Evolutionary conservation across 1,140 invertebrate species (phyloP), one percentile per base, ranked within the genome.

Genomic region (Eumaeus atala): DNA sequence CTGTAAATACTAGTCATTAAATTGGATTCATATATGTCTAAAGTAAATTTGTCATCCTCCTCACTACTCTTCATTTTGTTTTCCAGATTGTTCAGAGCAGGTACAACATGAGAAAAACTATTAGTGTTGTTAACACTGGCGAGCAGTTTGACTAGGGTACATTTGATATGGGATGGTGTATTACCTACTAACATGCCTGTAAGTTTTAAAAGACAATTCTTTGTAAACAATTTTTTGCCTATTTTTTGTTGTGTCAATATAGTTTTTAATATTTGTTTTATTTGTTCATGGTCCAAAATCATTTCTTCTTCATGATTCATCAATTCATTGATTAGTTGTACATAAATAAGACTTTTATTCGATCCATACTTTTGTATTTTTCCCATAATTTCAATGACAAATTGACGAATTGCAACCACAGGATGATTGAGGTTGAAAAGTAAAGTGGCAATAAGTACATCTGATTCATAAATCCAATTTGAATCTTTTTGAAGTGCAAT

Each of bases 201-300:
- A 4, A 87, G 59, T 67, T 70, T 73, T 14, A 70, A 51, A 4
- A 83, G 51, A 28, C 78, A 84, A 50, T 84, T 84, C 50, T 77
- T 81, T 50, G 64, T 71, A 40, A 84, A 84, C 18, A 77, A 42
- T 58, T 82, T 84, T 18, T 71, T 76, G 12, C 57, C 70, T 17
- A 59, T 28, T 35, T 67, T 52, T 47, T 74, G 65, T 38, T 72
- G 55, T 0, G 70, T 74, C 7, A 84, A 40, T 56, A 84, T 69
- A 1, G 75, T 87, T 38, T 77, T 74, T 11, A 85, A 53, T n/a
- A 87, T 72, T 37, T 90, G 64, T 0, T 85, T 75, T 4, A 91
- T 55, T 56, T 92, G 92, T 51, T 93, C 89, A 56, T 87, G 72
- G 64, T 94, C 93, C 42, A 92, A 66, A 33, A 85, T 48, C 38